These are phyloP conservation scores for Ahaetulla prasina DNA, from an alignment of 2,113 vertebrate genomes.

Conservation along the genomic window DNA sequence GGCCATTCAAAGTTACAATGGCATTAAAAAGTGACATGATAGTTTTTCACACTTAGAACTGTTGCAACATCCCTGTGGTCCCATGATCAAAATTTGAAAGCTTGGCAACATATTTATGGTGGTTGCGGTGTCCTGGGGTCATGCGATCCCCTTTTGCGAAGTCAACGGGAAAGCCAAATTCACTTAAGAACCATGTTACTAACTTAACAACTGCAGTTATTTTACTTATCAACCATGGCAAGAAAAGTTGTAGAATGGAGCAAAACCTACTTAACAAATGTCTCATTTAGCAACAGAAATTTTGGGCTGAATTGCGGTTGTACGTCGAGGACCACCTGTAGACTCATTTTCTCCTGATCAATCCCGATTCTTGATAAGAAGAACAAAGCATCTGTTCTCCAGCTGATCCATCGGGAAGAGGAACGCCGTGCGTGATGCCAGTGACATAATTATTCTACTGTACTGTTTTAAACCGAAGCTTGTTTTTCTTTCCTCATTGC, in stretches of 20 bases:
- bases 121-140: too few species aligned
- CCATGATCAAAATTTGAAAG: background rate
- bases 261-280: background rate
- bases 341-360: too few species aligned
- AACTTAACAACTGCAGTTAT: background rate
- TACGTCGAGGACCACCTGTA: background rate
- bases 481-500: background rate
- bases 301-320: background rate
- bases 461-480: background rate
- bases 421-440: background rate
- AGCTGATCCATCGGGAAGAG: background rate
- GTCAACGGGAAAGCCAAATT: background rate
- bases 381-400: background rate
- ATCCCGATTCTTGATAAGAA: background rate
- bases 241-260: background rate
- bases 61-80: background rate
- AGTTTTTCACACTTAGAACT: background rate
- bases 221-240: background rate
- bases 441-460: background rate
- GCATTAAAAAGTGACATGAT: background rate
- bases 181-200: background rate
- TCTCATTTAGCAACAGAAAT: background rate
- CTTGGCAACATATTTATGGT: background rate
- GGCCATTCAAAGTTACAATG: background rate
- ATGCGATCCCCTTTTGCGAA: background rate